Evolutionary conservation across 2,113 vertebrate species (phyloP).

Genomic region (rabbit (Oryctolagus cuniculus)): DNA sequence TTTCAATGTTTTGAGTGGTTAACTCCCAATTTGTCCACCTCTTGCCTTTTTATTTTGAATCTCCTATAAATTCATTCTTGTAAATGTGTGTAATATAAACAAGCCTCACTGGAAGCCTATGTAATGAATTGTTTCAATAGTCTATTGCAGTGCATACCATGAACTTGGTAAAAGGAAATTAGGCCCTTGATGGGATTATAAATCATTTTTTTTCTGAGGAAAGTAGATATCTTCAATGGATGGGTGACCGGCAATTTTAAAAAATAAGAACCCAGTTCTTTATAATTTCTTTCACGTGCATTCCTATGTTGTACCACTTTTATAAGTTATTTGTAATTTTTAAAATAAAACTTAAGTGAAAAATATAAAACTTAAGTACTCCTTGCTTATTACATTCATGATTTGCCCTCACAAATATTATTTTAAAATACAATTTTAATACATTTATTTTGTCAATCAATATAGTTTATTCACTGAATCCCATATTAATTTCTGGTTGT

Average conservation of each 20-base stretch:
- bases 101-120: neutral
- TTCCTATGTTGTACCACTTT: slow-evolving; percentile 29
- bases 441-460: slow-evolving; percentile 17
- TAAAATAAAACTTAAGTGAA: neutral
- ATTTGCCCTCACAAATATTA: slow-evolving; percentile 48
- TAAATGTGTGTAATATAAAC: slow-evolving; percentile 31
- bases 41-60: slow-evolving; percentile 69
- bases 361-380: neutral
- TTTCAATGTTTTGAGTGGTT: slow-evolving; percentile 58
- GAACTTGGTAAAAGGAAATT: slow-evolving; percentile 16
- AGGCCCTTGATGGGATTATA: slow-evolving; percentile 48
- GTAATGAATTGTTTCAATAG: slow-evolving; percentile 58
- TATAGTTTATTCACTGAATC: neutral
- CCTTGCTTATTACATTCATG: slow-evolving; percentile 1
- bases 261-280: slow-evolving; percentile 23
- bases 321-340: slow-evolving; percentile 49
- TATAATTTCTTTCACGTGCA: neutral
- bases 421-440: slow-evolving; percentile 44
- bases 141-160: neutral
- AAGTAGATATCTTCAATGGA: slow-evolving; percentile 49
- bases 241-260: neutral
- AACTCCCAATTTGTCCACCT: slow-evolving; percentile 35
- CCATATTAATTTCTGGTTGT: slow-evolving; percentile 28
- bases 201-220: slow-evolving; percentile 62
- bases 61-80: slow-evolving; percentile 49